These are phyloP conservation scores for Nesospiza acunhae DNA, from an alignment of 2,113 vertebrate genomes.

Conservation along the genomic window DNA sequence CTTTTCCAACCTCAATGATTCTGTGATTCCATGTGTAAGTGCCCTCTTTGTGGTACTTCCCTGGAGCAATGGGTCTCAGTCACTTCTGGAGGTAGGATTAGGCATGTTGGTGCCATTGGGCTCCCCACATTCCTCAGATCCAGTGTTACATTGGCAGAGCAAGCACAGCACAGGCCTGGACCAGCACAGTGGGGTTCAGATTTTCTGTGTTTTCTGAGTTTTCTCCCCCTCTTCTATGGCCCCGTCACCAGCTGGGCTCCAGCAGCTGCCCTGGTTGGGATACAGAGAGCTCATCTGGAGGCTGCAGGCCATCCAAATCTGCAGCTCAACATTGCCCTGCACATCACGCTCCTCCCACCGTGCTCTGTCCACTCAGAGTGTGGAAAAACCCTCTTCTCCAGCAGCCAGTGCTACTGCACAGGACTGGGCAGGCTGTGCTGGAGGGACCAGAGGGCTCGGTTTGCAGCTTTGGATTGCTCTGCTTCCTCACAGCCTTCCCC, in stretches of 20 bases:
- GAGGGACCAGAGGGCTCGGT: rapidly evolving
- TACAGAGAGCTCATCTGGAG: background rate
- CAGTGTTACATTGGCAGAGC: rapidly evolving
- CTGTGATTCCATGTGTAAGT: background rate
- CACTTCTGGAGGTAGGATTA: background rate
- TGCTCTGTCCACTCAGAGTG: background rate
- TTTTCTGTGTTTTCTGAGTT: background rate
- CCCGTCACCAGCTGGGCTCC: rapidly evolving
- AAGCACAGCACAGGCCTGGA: background rate
- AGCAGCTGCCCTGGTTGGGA: background rate
- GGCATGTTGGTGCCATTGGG: rapidly evolving
- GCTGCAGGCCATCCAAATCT: background rate
- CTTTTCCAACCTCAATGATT: background rate
- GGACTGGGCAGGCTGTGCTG: background rate
- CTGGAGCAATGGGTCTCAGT: background rate
- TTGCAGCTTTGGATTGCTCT: background rate
- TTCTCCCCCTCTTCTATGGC: background rate
- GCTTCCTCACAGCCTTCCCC: background rate
- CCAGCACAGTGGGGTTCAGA: background rate
- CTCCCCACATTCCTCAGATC: background rate
- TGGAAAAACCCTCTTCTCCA: background rate
- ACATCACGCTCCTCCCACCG: rapidly evolving
- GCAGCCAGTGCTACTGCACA: background rate
- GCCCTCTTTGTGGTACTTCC: background rate
- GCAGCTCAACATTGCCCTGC: background rate